Conservation (phyloP, 2,888 invertebrate species). For the Calameuta pallipes region DNA sequence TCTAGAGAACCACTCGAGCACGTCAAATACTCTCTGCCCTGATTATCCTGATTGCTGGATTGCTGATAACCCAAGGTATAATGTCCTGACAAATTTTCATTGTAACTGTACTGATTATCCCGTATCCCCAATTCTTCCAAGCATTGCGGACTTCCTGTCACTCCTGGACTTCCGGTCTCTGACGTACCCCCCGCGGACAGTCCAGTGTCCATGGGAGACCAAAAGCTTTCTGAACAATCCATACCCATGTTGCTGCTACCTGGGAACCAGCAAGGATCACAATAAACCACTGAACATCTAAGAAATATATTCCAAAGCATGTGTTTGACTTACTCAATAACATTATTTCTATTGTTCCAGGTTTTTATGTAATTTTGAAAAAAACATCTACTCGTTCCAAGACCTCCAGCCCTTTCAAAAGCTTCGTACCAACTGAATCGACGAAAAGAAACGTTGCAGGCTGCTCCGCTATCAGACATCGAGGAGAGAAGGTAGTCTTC, state of each 20-base stretch:
- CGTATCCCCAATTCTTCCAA: constrained; percentile 16
- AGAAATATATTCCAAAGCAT: background rate
- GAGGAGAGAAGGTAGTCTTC: background rate
- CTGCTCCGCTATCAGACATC: background rate
- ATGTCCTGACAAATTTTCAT: background rate
- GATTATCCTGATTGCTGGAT: background rate
- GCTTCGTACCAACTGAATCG: background rate
- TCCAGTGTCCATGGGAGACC: constrained; percentile 18
- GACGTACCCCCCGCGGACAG: constrained; percentile 17
- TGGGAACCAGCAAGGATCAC: background rate
- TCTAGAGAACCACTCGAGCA: background rate
- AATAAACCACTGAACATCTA: background rate
- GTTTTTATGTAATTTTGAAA: background rate
- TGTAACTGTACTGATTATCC: background rate
- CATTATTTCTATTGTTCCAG: background rate
- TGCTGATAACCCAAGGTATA: background rate
- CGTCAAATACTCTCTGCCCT: background rate
- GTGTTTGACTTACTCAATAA: background rate
- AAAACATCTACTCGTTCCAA: background rate
- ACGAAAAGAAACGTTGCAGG: background rate
- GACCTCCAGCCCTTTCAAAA: background rate
- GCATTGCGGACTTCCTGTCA: constrained; percentile 13
- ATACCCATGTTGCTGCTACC: background rate
- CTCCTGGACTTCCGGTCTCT: constrained; percentile 15
- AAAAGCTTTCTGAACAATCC: constrained; percentile 3